These are phyloP conservation scores for Apaloderma vittatum DNA, from an alignment of 2,113 vertebrate genomes.

Conservation along the genomic window DNA sequence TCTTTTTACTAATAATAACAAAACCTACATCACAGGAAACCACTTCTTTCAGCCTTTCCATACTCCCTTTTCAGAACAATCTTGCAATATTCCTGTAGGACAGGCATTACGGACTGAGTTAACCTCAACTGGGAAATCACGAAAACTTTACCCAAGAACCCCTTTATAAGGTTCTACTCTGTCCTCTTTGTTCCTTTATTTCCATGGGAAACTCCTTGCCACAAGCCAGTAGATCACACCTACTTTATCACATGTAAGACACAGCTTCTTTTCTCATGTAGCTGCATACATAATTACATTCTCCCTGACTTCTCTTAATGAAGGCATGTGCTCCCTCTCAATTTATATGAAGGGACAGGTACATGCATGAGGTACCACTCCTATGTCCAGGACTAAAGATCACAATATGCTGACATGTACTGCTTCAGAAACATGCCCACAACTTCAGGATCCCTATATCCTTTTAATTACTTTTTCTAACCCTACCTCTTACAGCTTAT, in stretches of 20 bases:
- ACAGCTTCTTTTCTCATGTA: neutral
- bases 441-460: neutral
- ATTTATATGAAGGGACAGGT: neutral
- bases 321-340: neutral
- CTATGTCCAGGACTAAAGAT: neutral
- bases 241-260: neutral
- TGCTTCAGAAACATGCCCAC: neutral
- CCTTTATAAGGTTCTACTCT: neutral
- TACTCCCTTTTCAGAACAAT: neutral
- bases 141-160: neutral
- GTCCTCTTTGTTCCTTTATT: neutral
- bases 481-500: neutral
- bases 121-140: neutral
- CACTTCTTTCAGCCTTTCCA: neutral
- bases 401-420: neutral
- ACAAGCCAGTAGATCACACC: neutral
- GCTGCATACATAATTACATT: neutral
- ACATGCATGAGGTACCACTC: accelerated
- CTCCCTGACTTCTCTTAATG: neutral
- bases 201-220: neutral
- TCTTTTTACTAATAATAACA: neutral
- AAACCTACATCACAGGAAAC: neutral
- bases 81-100: neutral
- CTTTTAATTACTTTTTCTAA: neutral
- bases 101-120: accelerated